phyloP scores from a whole-genome alignment of 1,140 invertebrate species.

The Apis laboriosa region DNA sequence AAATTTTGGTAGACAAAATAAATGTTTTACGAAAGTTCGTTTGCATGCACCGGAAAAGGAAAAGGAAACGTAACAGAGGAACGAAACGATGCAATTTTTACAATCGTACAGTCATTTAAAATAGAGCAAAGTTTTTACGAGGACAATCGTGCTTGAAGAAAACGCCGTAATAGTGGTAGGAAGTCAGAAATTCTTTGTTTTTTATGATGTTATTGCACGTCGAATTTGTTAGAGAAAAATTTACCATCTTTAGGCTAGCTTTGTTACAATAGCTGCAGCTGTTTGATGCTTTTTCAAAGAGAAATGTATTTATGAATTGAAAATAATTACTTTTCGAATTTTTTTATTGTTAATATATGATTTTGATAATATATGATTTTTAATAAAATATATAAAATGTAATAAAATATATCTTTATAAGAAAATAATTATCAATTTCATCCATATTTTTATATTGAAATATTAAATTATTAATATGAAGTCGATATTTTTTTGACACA shows the following conservation, averaged over 20 bases:
- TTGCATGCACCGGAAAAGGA: neutral
- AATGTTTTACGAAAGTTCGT: neutral
- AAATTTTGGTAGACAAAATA: neutral
- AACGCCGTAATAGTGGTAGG: conserved; percentile 10
- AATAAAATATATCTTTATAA: no score
- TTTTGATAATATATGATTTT: no score
- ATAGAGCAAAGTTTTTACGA: conserved; percentile 70
- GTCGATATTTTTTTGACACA: no score
- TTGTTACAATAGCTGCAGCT: neutral
- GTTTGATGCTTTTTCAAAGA: neutral
- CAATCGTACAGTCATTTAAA: conserved; percentile 72
- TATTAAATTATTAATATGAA: no score
- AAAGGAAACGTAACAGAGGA: no score
- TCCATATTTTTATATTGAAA: no score
- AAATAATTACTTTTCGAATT: neutral
- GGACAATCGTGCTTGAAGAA: conserved; percentile 19
- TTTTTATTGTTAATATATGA: no score
- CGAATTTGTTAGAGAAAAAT: conserved; percentile 4
- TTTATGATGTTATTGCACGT: conserved; percentile 42
- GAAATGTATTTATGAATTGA: no score
- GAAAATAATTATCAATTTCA: no score
- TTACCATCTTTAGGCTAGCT: neutral
- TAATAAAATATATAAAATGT: no score
- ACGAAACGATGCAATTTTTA: conserved; percentile 23
- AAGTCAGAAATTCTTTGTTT: conserved; percentile 31